These are phyloP conservation scores for Scaptomyza reducta DNA, from an alignment of 2,888 invertebrate species.

Conservation along the genomic window DNA sequence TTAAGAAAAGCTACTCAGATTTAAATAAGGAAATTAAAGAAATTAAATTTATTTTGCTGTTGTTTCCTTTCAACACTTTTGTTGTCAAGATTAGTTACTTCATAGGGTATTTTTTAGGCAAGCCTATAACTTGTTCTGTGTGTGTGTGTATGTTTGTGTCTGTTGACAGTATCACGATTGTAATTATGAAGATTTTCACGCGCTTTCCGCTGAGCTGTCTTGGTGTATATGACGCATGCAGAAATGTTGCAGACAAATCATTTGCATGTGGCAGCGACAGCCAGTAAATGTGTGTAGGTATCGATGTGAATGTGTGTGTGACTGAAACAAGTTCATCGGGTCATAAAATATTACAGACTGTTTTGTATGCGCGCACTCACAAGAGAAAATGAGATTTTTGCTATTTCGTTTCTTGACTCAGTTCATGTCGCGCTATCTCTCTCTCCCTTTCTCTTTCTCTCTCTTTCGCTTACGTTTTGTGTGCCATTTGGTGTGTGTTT, in stretches of 20 bases:
- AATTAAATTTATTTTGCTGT: no score
- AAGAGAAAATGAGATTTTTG: conserved; percentile 60
- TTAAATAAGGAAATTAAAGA: no score
- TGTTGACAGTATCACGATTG: conserved; percentile 35
- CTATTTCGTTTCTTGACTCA: conserved; percentile 23
- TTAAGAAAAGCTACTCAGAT: no score
- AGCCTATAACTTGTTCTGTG: background rate
- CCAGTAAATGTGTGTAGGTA: background rate
- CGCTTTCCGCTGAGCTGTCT: conserved; percentile 25
- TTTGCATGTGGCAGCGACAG: conserved; percentile 35
- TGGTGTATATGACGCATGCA: conserved; percentile 31
- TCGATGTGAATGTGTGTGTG: conserved; percentile 6
- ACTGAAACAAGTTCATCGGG: conserved; percentile 63
- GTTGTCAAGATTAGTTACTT: no score
- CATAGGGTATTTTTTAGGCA: conserved; percentile 16
- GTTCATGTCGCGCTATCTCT: background rate
- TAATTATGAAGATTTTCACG: conserved; percentile 56
- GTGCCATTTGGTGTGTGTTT: background rate
- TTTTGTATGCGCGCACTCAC: conserved; percentile 51
- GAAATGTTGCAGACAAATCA: conserved; percentile 33
- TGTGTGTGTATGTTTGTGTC: background rate
- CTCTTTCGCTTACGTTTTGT: background rate
- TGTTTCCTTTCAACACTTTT: no score
- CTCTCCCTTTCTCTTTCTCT: background rate
- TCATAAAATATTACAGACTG: conserved; percentile 69